These are phyloP conservation scores for Folsomia candida DNA, from an alignment of 2,888 invertebrate genomes.

Conservation along the genomic window DNA sequence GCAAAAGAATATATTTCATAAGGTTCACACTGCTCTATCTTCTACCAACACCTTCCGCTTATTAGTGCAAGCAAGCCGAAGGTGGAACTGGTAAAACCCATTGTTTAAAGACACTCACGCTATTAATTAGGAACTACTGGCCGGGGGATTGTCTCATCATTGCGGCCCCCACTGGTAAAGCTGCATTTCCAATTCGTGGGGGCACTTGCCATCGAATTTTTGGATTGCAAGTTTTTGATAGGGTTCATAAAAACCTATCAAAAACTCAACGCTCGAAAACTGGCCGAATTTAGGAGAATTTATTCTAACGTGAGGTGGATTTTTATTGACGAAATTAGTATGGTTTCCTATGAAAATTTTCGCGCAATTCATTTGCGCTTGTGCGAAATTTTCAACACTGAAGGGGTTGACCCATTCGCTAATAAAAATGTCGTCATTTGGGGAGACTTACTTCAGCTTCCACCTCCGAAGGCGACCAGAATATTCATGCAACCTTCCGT, in stretches of 20 bases:
- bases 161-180: conserved; percentile 9
- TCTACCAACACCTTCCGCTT: too few species aligned
- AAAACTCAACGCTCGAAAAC: conserved; percentile 4
- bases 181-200: not conserved
- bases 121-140: not conserved
- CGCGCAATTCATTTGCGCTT: conserved; percentile 9
- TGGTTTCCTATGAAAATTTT: conserved; percentile 7
- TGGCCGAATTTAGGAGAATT: not conserved
- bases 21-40: too few species aligned
- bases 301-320: conserved; percentile 8
- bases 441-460: too few species aligned
- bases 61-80: not conserved
- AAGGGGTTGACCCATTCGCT: conserved; percentile 5
- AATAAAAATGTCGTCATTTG: not conserved
- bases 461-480: too few species aligned
- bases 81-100: conserved; percentile 16
- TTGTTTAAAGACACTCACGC: not conserved
- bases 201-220: conserved; percentile 12
- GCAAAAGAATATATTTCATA: not conserved
- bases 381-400: too few species aligned
- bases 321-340: conserved; percentile 15
- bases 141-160: not conserved
- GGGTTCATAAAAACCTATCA: too few species aligned
- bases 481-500: not conserved
- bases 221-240: not conserved